These are phyloP conservation scores for Pygathrix nemaeus DNA, from an alignment of 2,113 vertebrate genomes.

Conservation along the genomic window DNA sequence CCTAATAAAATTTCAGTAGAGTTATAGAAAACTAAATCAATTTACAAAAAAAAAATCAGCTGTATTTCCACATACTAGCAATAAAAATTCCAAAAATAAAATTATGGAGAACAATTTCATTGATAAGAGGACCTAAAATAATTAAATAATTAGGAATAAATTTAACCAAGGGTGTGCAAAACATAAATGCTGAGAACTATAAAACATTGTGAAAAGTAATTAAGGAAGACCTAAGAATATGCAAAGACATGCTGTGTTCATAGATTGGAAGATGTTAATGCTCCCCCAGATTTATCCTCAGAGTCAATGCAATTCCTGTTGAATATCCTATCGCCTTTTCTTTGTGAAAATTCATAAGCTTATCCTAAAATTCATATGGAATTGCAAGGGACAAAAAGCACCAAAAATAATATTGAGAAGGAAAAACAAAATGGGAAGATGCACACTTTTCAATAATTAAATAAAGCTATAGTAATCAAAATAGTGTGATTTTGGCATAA, in stretches of 20 bases:
- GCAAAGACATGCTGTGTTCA: neutral
- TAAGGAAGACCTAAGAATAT: neutral
- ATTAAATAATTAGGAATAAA: neutral
- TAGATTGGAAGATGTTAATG: neutral
- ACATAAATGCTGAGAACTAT: neutral
- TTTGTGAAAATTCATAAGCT: neutral
- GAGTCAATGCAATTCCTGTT: neutral
- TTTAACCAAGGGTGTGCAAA: neutral
- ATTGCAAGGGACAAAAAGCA: neutral
- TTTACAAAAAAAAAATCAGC: neutral
- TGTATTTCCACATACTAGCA: neutral
- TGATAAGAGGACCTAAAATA: neutral
- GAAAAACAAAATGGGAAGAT: neutral
- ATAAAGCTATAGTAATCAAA: neutral
- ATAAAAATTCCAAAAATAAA: neutral
- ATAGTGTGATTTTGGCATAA: neutral
- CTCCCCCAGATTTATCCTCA: neutral
- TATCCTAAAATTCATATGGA: neutral
- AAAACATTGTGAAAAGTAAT: neutral
- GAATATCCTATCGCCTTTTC: neutral
- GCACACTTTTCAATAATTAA: conserved; percentile 9
- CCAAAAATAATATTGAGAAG: neutral
- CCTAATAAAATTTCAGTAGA: neutral
- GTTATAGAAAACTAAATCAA: neutral
- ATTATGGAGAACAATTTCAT: neutral